A percentile compares a stretch with the other conserved stretches of the same genome.
Conservation (phyloP, 1,140 invertebrate genomes). For the Idris sp. region DNA sequence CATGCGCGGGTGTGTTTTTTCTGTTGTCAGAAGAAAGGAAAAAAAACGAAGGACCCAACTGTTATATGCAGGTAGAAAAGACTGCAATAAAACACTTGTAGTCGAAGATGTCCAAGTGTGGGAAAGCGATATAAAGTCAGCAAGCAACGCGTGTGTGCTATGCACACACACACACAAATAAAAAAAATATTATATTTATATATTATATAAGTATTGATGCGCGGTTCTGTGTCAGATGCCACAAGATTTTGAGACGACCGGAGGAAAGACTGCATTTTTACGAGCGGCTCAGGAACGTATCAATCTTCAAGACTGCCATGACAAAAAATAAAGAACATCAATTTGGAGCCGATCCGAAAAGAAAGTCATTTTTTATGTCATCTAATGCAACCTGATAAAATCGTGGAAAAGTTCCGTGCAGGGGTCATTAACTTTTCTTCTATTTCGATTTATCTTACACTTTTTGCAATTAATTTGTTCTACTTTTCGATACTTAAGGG, state of each 20-base stretch:
- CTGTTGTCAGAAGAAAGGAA: constrained; percentile 22
- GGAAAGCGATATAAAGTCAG: constrained; percentile 53
- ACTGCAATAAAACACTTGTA: constrained; percentile 56
- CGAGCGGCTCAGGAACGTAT: constrained; percentile 45
- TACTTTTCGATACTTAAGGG: too few relatives aligned
- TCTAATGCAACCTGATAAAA: constrained; percentile 15
- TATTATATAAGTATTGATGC: too few relatives aligned
- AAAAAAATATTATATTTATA: too few relatives aligned
- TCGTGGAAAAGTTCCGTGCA: background rate
- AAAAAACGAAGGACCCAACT: constrained; percentile 9
- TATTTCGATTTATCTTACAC: too few relatives aligned
- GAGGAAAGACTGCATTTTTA: constrained; percentile 56
- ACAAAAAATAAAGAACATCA: constrained; percentile 38
- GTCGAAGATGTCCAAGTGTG: constrained; percentile 57
- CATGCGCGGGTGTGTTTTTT: constrained; percentile 47
- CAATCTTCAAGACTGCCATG: constrained; percentile 38
- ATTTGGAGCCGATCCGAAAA: constrained; percentile 13
- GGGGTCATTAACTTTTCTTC: too few relatives aligned
- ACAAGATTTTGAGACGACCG: constrained; percentile 23
- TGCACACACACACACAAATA: constrained; percentile 1
- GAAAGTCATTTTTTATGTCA: constrained; percentile 48
- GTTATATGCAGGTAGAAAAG: constrained; percentile 48
- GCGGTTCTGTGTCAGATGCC: constrained; percentile 18
- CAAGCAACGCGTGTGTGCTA: constrained; percentile 15
- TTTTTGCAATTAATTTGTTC: too few relatives aligned